These are phyloP conservation scores for Microtus richardsoni DNA, from an alignment of 2,113 vertebrate species.

Conservation along the genomic window DNA sequence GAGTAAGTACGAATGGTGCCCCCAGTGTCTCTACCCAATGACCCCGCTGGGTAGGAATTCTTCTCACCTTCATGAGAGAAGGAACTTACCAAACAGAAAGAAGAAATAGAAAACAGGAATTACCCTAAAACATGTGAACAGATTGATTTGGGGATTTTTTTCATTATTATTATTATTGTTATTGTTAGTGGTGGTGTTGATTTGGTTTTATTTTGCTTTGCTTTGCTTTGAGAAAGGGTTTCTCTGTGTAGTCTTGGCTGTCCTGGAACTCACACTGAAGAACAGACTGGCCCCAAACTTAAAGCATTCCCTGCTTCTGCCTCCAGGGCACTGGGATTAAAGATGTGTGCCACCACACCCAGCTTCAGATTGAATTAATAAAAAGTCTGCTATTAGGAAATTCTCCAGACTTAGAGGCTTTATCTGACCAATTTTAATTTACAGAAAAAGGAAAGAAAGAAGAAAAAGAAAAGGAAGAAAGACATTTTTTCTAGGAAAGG, in stretches of 20 bases:
- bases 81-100: not conserved
- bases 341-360: not conserved
- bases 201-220: not conserved
- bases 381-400: slow-evolving; percentile 34
- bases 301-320: not conserved
- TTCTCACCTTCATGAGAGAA: not conserved
- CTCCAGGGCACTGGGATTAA: not conserved
- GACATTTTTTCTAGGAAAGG: not conserved
- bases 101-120: slow-evolving; percentile 33
- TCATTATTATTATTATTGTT: not conserved
- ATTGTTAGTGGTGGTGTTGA: not conserved
- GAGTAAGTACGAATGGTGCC: not conserved
- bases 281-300: not conserved
- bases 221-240: not conserved
- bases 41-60: not conserved
- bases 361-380: not conserved
- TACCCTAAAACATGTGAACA: slow-evolving; percentile 3
- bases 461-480: not conserved
- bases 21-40: not conserved
- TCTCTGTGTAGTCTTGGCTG: not conserved
- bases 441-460: not conserved
- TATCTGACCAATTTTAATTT: not conserved
- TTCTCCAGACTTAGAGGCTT: not conserved
- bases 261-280: not conserved
- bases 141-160: not conserved